Base-by-base conservation (phyloP, 2,797 vertebrate species). In the Mastacembelus armatus region DNA sequence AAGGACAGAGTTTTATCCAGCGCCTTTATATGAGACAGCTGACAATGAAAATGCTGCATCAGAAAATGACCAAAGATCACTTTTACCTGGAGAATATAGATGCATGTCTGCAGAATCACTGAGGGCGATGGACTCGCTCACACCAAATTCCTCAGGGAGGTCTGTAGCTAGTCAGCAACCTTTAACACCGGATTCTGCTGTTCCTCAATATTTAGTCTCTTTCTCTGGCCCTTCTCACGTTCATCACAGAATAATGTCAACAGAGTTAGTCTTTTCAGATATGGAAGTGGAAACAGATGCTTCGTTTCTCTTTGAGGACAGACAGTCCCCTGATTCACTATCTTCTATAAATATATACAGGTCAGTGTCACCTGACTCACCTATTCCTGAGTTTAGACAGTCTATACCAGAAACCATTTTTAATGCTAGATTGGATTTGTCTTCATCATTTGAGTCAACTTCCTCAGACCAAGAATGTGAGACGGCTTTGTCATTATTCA, bases 331-430 rank as follows among this genome's bases (percentile, higher is more conserved):
- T 57, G 67, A 86, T 52, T 88, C 84, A 27, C 19, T 61, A 14
- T 54, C 22, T 24, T 88, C 85, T 47, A 9, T 64, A 32, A 78
- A 68, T 63, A 71, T 77, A 27, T 30, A 74, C 36, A 78, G 55
- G 18, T 22, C 36, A 43, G 77, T 85, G 1, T 84, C 83, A 2
- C 77, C 86, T 48, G 91, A 91, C 52, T 92, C 89, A 61, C 87
- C 90, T 26, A 26, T 91, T 40, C 86, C 87, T 32, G 78, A 79
- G 10, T 90, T 88, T 79, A 61, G 35, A 69, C 66, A 22, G 18
- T 71, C 52, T 66, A 49, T 73, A 27, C 47, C 54, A 70, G 75
- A 84, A 47, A 63, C 54, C 14, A 1, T 38, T 43, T 12, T 58
- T 18, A 33, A 32, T 36, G 7, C 50, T 27, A 39, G 33, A 39